Percentiles rank a stretch among this genome's conserved stretches.
Conservation (phyloP, 1,140 invertebrate genomes). For the Uloborus diversus region DNA sequence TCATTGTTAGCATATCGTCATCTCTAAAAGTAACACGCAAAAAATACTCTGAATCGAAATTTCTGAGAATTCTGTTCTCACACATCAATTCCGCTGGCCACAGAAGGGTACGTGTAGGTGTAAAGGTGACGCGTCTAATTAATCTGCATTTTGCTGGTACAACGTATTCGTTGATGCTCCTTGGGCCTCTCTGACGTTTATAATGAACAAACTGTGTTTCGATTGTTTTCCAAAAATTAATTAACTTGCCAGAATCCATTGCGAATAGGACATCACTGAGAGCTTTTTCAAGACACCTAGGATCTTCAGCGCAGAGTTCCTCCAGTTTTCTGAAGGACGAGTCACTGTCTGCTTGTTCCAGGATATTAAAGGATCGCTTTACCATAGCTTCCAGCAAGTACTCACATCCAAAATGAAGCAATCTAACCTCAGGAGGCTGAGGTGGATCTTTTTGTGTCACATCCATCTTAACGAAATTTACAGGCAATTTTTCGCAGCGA, state of each 20-base stretch:
- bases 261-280: background rate
- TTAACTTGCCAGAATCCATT: slow-evolving; percentile 6
- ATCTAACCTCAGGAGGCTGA: background rate
- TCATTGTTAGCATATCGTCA: slow-evolving; percentile 46
- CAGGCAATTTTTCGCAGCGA: slow-evolving; percentile 9
- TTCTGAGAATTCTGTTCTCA: slow-evolving; percentile 48
- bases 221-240: slow-evolving; percentile 18
- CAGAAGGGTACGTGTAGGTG: slow-evolving; percentile 51
- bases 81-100: slow-evolving; percentile 50
- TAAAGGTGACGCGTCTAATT: slow-evolving; percentile 46
- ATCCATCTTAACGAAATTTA: background rate
- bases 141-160: slow-evolving; percentile 15
- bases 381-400: slow-evolving; percentile 16
- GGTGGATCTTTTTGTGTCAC: background rate
- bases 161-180: background rate
- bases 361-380: background rate
- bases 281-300: slow-evolving; percentile 1
- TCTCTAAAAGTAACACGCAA: slow-evolving; percentile 56
- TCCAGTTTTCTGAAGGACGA: background rate
- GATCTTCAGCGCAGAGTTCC: background rate
- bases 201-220: background rate
- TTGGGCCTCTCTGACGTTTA: too few species aligned
- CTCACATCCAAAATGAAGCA: slow-evolving; percentile 7
- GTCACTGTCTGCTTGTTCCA: slow-evolving; percentile 4
- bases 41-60: slow-evolving; percentile 55